Evolutionary conservation across 30 jellyfish, hydroid and myxozoan genomes (phyloP).

Genomic region (Turritopsis dohrnii): DNA sequence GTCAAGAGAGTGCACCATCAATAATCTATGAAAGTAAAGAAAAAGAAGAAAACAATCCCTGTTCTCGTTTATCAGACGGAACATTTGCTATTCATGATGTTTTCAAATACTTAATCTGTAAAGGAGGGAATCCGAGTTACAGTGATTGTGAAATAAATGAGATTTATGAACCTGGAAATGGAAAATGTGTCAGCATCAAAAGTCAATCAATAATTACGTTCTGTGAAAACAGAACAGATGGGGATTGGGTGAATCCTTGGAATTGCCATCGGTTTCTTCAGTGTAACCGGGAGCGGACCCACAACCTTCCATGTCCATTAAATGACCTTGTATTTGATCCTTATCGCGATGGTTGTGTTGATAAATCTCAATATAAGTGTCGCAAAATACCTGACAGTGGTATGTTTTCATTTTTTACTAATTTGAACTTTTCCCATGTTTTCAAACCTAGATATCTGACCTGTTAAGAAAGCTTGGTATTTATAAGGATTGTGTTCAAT

Average conservation of each 20-base stretch:
- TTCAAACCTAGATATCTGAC: no score
- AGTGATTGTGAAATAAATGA: slow-evolving; percentile 46
- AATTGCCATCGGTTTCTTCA: slow-evolving; percentile 67
- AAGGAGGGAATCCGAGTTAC: slow-evolving; percentile 28
- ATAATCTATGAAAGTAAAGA: not conserved
- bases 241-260: slow-evolving; percentile 76
- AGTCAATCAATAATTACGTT: slow-evolving; percentile 31
- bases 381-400: slow-evolving; percentile 11
- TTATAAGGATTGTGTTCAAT: no score
- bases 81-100: slow-evolving; percentile 55
- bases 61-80: slow-evolving; percentile 57
- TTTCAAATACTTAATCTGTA: slow-evolving; percentile 49
- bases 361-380: slow-evolving; percentile 41
- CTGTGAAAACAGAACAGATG: slow-evolving; percentile 61
- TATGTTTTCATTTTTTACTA: not conserved
- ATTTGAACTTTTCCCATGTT: not conserved
- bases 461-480: no score
- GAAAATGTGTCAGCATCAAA: slow-evolving; percentile 2
- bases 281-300: slow-evolving; percentile 37
- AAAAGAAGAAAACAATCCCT: not conserved
- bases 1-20: not conserved
- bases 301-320: slow-evolving; percentile 50
- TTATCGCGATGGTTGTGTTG: slow-evolving; percentile 59
- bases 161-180: slow-evolving; percentile 24
- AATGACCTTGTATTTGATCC: slow-evolving; percentile 56